Evolutionary conservation across 2,888 invertebrate genomes (phyloP), one percentile per base, ranked within the genome.

Genomic region (Taphrorychus bicolor): DNA sequence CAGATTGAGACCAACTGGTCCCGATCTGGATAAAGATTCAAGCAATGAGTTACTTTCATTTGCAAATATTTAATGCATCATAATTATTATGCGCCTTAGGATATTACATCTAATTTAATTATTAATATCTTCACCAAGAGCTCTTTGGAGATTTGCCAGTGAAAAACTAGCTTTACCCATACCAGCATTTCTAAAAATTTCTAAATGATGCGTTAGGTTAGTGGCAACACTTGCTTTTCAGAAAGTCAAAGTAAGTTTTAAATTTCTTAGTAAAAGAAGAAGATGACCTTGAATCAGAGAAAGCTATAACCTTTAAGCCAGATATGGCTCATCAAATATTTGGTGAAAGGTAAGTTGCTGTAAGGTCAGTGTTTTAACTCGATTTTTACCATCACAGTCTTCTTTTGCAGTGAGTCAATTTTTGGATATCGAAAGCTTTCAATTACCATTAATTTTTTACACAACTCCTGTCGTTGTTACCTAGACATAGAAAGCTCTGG

Each of bases 321-420:
- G 90, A 90, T 62, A 95, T 96, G 92, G 92, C 94, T 58, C 95
- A 97, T 84, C 97, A 97, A 83, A 90, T 97, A 64, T 97, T 95
- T 82, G 95, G 95, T 3, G 92, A 94, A 73, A 90, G 88, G 80
- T 80, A 74, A 66, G 23, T 48, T n/a, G 16, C 5, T 49, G 45
- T 22, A 11, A 48, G n/a, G 19, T 48, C n/a, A n/a, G n/a, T n/a
- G n/a, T n/a, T n/a, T n/a, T n/a, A n/a, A n/a, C n/a, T n/a, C n/a
- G n/a, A n/a, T n/a, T n/a, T n/a, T n/a, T n/a, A n/a, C n/a, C n/a
- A n/a, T n/a, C n/a, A n/a, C n/a, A 48, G 1, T 16, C 41, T 58
- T 11, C 23, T 56, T 24, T 77, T 75, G 17, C 64, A 81, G 80
- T 76, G 98, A 98, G 83, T 92, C 89, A 70, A 95, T 98, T 80